phyloP scores from a whole-genome alignment of 2,888 invertebrate genomes.

The Lysandra coridon region DNA sequence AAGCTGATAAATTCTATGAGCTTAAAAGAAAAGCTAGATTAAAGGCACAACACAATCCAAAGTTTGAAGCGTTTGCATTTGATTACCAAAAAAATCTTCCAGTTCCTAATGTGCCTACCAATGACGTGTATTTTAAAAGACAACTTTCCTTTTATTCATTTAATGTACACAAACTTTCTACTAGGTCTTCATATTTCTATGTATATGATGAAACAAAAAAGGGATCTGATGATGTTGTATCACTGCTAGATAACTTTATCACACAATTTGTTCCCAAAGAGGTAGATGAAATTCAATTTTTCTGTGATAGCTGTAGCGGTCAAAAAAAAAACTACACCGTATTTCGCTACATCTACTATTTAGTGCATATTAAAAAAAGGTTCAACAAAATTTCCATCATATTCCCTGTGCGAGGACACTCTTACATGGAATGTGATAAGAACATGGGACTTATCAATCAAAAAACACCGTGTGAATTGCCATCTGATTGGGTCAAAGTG shows the following conservation, averaged over 20 bases:
- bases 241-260: conserved; percentile 28
- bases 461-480: too few relatives aligned
- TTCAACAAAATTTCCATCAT: too few relatives aligned
- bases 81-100: conserved; percentile 37
- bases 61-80: conserved; percentile 32
- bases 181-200: conserved; percentile 22
- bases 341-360: too few relatives aligned
- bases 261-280: conserved; percentile 26
- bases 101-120: conserved; percentile 38
- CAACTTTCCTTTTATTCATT: conserved; percentile 32
- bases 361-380: too few relatives aligned
- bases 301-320: conserved; percentile 36
- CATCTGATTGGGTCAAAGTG: too few relatives aligned
- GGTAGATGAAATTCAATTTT: conserved; percentile 31
- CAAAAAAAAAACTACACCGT: conserved; percentile 32
- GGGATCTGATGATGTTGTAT: background rate
- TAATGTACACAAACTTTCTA: conserved; percentile 20
- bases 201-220: conserved; percentile 29
- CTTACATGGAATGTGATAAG: too few relatives aligned
- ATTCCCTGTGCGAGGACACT: too few relatives aligned
- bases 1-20: conserved; percentile 32
- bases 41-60: conserved; percentile 36
- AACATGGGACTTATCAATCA: too few relatives aligned
- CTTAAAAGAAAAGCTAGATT: conserved; percentile 34
- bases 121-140: conserved; percentile 33